A percentile compares a stretch with the other conserved stretches of the same genome.
Evolutionary conservation across 2,113 vertebrate species (phyloP).

Genomic region (Sebastes schlegelii): DNA sequence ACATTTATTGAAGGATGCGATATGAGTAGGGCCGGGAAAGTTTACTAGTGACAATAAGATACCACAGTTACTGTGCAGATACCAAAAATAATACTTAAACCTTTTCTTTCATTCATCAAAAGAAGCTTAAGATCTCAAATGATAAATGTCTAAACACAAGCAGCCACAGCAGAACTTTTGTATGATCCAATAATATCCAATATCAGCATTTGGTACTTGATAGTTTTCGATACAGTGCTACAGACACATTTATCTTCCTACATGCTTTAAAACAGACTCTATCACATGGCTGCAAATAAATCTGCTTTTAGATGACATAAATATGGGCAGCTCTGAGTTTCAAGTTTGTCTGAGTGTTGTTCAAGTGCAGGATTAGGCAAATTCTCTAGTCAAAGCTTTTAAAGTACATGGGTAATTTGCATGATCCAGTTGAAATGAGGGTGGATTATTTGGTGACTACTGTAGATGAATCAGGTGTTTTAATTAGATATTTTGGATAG

Average conservation of each 20-base stretch:
- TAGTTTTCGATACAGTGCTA: background rate
- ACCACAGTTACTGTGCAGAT: background rate
- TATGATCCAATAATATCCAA: background rate
- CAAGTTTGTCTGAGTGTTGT: conserved; percentile 40
- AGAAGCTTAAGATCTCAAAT: background rate
- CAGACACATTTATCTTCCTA: background rate
- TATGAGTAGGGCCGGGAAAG: background rate
- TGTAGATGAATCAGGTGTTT: conserved; percentile 34
- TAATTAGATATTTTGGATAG: conserved; percentile 31
- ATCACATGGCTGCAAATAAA: background rate
- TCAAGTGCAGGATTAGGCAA: conserved; percentile 42
- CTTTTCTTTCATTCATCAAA: background rate
- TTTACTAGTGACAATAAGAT: background rate
- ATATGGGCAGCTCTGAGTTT: conserved; percentile 28
- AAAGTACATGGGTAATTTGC: conserved; percentile 36
- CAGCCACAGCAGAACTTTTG: background rate
- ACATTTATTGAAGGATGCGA: background rate
- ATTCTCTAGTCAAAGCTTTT: conserved; percentile 30
- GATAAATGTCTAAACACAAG: background rate
- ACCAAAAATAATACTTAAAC: background rate
- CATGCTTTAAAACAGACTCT: background rate
- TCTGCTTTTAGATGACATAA: background rate
- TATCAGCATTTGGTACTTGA: background rate
- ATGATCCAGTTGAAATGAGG: conserved; percentile 39
- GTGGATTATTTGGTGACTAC: conserved; percentile 31